Conservation (phyloP, 1,140 invertebrate genomes). For the Rhysida immarginata region DNA sequence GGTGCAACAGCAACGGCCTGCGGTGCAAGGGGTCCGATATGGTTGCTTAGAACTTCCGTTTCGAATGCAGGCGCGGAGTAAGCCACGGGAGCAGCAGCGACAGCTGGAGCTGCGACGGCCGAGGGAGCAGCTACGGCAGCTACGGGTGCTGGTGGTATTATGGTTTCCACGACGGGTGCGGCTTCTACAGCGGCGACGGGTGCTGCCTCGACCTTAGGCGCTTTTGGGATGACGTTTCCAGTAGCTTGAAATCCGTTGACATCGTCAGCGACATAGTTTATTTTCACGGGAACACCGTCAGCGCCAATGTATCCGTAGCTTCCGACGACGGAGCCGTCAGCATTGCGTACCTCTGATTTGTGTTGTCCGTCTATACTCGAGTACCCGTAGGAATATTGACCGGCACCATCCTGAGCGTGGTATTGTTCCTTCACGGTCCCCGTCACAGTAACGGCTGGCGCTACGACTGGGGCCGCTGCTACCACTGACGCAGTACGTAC, state of each 20-base stretch:
- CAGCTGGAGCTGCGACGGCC: not conserved
- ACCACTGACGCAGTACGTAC: not conserved
- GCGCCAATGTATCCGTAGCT: conserved; percentile 80
- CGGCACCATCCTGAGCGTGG: conserved; percentile 22
- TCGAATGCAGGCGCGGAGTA: not conserved
- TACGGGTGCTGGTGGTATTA: not conserved
- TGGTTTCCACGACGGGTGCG: not conserved
- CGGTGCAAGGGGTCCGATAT: not conserved
- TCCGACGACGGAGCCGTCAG: conserved; percentile 68
- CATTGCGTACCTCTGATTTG: conserved; percentile 71
- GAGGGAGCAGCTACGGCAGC: not conserved
- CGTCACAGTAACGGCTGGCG: not conserved
- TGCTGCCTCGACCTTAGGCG: not conserved
- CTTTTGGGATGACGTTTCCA: not conserved
- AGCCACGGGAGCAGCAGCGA: not conserved
- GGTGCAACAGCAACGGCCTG: not conserved
- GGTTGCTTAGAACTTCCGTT: not conserved
- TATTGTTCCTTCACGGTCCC: not conserved
- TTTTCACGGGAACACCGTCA: conserved; percentile 70
- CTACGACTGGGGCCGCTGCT: not conserved
- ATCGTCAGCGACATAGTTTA: conserved; percentile 80
- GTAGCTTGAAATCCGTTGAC: conserved; percentile 62
- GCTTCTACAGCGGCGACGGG: not conserved
- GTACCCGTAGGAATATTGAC: conserved; percentile 76
- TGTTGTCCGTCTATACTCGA: conserved; percentile 77